Base-by-base conservation (phyloP, 2,888 invertebrate species). In the Polydrusus pterygomalis region DNA sequence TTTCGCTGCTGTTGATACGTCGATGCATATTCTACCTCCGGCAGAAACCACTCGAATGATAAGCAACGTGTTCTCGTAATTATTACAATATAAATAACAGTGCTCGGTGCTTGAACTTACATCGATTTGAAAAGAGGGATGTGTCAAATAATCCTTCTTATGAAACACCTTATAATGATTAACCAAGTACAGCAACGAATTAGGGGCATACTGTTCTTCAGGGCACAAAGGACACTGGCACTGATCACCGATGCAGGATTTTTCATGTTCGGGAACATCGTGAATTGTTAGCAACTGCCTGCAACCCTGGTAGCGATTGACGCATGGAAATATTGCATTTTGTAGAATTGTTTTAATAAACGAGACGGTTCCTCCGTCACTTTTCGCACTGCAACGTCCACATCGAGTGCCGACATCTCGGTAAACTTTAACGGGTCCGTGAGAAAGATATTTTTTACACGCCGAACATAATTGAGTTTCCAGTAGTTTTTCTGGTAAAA, bases 251-350 rank as follows among this genome's bases (percentile, higher is more conserved):
- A 43, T 18, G 18, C 63, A 63, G 11, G 20, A 7, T 43, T 43
- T 25, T 45, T 63, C 63, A 8, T 63, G 63, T 15, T 63, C 45
- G 13, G 20, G 11, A 20, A 45, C 25, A n/a, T 63, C 63, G 13
- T 40, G 15, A 20, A 40, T 25, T 11, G n/a, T 20, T 20, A 63
- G 38, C 63, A 63, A 18, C 20, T 45, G 17, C 1, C 13, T 63
- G 45, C 63, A 63, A 11, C 63, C 63, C 11, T 63, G 43, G 20
- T 45, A 63, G 11, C 63, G 43, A 20, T 63, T 63, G 0, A 63
- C n/a, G n/a, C 63, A 63, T 6, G 63, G 63, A 45, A 63, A 63
- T 25, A 63, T 20, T n/a, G 17, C 18, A 6, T 45, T 13, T 1
- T 63, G 18, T 13, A 17, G 11, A n/a, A 63, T 0, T n/a, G 17